Base-by-base conservation (phyloP, 2,888 invertebrate species). In the Empis stercorea region DNA sequence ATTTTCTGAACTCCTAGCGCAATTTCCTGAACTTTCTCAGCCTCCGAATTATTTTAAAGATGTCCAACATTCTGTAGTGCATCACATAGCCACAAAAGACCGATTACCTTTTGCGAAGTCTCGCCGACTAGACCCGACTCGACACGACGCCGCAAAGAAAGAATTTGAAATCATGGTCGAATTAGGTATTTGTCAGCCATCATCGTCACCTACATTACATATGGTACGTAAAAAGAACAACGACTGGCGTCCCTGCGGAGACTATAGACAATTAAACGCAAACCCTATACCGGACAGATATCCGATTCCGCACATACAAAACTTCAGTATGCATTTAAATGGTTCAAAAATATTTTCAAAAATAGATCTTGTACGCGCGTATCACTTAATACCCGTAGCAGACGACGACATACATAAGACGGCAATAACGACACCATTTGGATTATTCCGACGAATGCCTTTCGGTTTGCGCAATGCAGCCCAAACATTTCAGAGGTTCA, bases 191-290 rank as follows among this genome's bases (percentile, higher is more conserved):
- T 46, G 49, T 39, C 41, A 15, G 15, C 37, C 37, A 14, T 37
- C 15, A 37, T 37, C 37, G 14, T 37, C 37, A 15, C 37, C 37
- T 37, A 15, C 32, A 13, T 13, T 32, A 10, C 32, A 32, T 32
- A 32, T 32, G 32, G 44, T 10, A 36, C 44, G 11, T 46, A 48
- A 48, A 20, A 20, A 27, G 13, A 13, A 41, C 10, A 30, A 27
- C 9, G 42, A 45, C 30, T 48, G 42, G 45, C 20, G 48, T 10
- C 44, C 45, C 9, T 48, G 48, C 30, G 44, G 47, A 10, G 47
- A 48, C 27, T 48, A 36, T 10, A n/a, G 48, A 4, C 15, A 34
- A 23, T n/a, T 48, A 23, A 48, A 45, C 17, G 27, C 45, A 11
- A n/a, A 36, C 23, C 45, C 45, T 4, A 32, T 39, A 10, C 45